Evolutionary conservation across 2,888 invertebrate genomes (phyloP), one percentile per base, ranked within the genome.

Genomic region (Eupeodes latifasciatus): DNA sequence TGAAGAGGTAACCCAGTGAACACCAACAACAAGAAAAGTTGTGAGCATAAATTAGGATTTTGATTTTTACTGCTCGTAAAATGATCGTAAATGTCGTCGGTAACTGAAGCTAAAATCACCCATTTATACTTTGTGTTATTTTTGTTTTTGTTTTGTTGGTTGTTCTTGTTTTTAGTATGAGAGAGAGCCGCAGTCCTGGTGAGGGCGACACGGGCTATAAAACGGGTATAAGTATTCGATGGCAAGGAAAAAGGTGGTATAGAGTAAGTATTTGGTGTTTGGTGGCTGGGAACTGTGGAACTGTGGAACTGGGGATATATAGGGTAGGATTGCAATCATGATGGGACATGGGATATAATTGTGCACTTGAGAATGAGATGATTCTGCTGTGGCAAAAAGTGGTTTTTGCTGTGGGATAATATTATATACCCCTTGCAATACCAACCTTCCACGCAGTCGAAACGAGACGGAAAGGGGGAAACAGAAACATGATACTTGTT

Each of bases 1-100:
- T 36, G n/a, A n/a, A 69, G 67, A 77, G 67, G 67, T 67, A 55
- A 71, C 55, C 40, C 27, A 85, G 72, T 16, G 16, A 55, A 19
- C 16, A 7, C 6, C 47, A 62, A 11, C 62, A 66, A n/a, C 44
- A 44, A 44, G 78, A 81, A 88, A 89, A 82, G 81, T 82, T 89
- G 85, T 85, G 85, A 89, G 89, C 81, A 89, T 89, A 85, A 89
- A 89, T 89, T 85, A 81, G 85, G 89, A 89, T 93, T 93, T 93
- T 93, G 93, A 93, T 93, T 93, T 93, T 93, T 93, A 93, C 91
- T 92, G 92, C 91, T 92, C 92, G 92, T 93, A 93, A 93, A 93
- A 93, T 93, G 93, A 93, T 93, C 93, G 92, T 93, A 93, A 93
- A 92, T 92, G 93, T 93, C 93, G 92, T 91, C 78, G 92, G 92